A percentile compares a stretch with the other conserved stretches of the same genome.
Evolutionary conservation across 2,113 vertebrate genomes (phyloP).

Genomic region (Lophura nycthemera): DNA sequence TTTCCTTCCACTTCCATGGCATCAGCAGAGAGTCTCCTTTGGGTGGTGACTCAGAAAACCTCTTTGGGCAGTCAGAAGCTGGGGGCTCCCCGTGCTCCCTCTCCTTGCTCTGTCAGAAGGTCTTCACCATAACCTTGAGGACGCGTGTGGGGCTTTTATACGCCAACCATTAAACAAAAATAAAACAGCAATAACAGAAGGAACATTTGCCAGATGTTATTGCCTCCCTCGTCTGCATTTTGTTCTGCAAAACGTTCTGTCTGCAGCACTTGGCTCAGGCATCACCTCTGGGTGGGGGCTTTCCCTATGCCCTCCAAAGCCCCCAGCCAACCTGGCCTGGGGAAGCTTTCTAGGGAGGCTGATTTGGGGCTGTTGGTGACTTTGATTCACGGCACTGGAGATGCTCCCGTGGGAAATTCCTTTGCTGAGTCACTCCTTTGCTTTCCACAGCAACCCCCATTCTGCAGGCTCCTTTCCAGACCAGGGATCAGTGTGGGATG

Average conservation of each 20-base stretch:
- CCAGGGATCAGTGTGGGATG: background rate
- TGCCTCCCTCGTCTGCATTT: background rate
- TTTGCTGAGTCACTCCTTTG: background rate
- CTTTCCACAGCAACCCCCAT: background rate
- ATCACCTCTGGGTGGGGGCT: background rate
- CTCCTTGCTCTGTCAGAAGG: background rate
- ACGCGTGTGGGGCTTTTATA: background rate
- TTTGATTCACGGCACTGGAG: background rate
- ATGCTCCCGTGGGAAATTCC: background rate
- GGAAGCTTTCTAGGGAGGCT: background rate
- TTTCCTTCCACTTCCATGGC: background rate
- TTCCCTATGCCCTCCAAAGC: background rate
- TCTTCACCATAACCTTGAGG: background rate
- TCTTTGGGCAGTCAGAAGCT: background rate
- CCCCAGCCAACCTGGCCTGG: background rate
- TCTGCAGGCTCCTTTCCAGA: background rate
- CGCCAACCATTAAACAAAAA: background rate
- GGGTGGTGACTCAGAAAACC: background rate
- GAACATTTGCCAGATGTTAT: conserved; percentile 34
- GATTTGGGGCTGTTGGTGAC: background rate
- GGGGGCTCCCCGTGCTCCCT: background rate
- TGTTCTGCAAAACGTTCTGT: background rate
- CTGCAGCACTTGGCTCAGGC: background rate
- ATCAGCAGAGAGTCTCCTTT: rapidly evolving
- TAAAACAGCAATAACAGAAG: background rate